Percentiles rank a stretch among this genome's conserved stretches.
phyloP scores from a whole-genome alignment of 2,797 vertebrate species.

The Cyprinodon diabolis region DNA sequence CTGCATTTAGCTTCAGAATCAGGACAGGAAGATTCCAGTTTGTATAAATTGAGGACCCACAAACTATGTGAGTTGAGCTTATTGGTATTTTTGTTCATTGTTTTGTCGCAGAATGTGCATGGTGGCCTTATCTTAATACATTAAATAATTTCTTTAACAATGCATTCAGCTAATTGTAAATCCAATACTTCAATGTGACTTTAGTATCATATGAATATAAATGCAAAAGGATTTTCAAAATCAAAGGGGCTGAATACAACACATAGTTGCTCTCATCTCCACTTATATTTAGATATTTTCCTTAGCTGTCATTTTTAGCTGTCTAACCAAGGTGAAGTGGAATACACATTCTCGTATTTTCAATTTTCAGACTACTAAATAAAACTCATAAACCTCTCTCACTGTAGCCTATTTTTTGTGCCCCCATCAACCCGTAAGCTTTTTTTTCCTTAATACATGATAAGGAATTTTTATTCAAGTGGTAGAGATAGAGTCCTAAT shows the following conservation, averaged over 20 bases:
- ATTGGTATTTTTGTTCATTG: too few relatives aligned
- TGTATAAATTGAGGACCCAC: too few relatives aligned
- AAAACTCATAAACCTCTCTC: constrained; percentile 63
- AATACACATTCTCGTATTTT: constrained; percentile 42
- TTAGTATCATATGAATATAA: constrained; percentile 30
- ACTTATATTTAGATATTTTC: constrained; percentile 1
- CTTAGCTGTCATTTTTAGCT: constrained; percentile 24
- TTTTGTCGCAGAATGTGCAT: too few relatives aligned
- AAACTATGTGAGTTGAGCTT: too few relatives aligned
- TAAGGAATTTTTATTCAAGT: constrained; percentile 64
- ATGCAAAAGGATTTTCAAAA: constrained; percentile 15
- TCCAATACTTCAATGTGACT: constrained; percentile 16
- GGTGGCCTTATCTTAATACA: too few relatives aligned
- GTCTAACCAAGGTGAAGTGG: constrained; percentile 55
- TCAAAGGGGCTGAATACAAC: background rate
- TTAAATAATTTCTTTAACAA: too few relatives aligned
- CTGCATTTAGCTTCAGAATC: too few relatives aligned
- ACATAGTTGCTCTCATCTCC: background rate
- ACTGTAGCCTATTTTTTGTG: constrained; percentile 60
- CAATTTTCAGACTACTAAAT: constrained; percentile 75
- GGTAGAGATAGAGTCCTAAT: constrained; percentile 60
- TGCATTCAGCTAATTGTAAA: background rate
- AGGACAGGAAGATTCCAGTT: too few relatives aligned
- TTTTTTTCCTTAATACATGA: constrained; percentile 75
- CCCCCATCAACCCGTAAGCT: constrained; percentile 63